Evolutionary conservation across 2,113 vertebrate species (phyloP).

Genomic region (Melanocharis versteri): DNA sequence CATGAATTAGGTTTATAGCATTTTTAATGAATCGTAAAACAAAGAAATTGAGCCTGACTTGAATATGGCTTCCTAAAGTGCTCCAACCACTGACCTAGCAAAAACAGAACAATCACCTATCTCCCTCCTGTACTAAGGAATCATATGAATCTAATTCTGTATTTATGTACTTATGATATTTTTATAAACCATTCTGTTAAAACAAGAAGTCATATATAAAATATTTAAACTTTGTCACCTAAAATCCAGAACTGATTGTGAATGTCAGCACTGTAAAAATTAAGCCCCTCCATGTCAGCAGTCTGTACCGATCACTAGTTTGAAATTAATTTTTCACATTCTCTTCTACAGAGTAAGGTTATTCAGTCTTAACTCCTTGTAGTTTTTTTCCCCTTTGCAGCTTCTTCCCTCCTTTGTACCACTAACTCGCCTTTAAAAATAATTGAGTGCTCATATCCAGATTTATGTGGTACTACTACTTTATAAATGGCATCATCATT

Average conservation of each 20-base stretch:
- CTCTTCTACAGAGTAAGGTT: background rate
- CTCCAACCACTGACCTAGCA: background rate
- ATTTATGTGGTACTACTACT: background rate
- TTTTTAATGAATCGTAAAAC: background rate
- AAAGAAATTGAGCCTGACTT: background rate
- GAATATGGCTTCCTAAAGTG: background rate
- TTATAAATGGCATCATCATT: background rate
- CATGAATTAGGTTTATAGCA: background rate
- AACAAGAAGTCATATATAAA: background rate
- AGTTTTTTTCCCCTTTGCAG: rapidly evolving
- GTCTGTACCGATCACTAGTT: background rate
- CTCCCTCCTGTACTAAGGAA: background rate
- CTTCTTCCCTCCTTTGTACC: background rate
- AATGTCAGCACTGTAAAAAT: background rate
- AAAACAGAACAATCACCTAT: background rate
- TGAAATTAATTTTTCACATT: background rate
- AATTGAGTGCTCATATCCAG: background rate
- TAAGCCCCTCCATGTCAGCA: background rate
- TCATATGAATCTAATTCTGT: background rate
- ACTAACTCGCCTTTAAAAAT: background rate
- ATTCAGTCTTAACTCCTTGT: background rate
- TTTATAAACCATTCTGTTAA: background rate
- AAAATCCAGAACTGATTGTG: background rate
- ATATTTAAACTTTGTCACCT: background rate
- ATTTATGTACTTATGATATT: background rate